Evolutionary conservation across 2,113 vertebrate species (phyloP), one percentile per base, ranked within the genome.

Genomic region (Lophotis ruficrista): DNA sequence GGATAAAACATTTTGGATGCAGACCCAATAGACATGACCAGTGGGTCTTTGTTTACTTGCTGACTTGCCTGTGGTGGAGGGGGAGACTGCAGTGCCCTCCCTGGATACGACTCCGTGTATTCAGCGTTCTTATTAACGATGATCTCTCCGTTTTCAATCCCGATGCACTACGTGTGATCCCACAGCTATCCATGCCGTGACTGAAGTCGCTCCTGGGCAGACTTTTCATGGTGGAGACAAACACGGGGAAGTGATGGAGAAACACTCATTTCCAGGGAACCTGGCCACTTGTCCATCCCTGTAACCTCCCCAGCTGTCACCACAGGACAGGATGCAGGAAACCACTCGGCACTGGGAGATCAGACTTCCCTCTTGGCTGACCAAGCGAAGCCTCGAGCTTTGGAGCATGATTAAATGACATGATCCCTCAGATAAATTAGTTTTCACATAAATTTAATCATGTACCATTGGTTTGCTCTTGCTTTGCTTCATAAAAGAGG

Each of bases 261-360:
- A 95, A 94, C 87, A 94, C 38, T 82, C 43, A 31, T 31, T 91
- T 87, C 84, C 93, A 94, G 84, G 6, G 57, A 87, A 83, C 53
- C 57, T 51, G 84, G 73, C 54, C 73, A 51, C 80, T 83, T 0
- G 0, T 51, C 84, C 89, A 87, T 17, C 56, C 47, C 73, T 43
- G 41, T 50, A 58, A 82, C n/a, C 57, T 83, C 87, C 54, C 53
- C 57, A 45, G 45, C 17, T 68, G 84, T 91, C 77, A 71, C 77
- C 72, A 18, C 70, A 87, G 91, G 81, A 95, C 84, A 82, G 87
- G 89, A 89, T 69, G 82, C 61, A 76, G 89, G 91, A 96, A 95
- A 89, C 30, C 78, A 64, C 69, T 60, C 1, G 1, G 91, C 1
- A 0, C 76, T 51, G 72, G 68, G 51, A 66, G 64, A 58, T 47